Evolutionary conservation across 2,888 invertebrate species (phyloP).

Genomic region (Entomobrya proxima): DNA sequence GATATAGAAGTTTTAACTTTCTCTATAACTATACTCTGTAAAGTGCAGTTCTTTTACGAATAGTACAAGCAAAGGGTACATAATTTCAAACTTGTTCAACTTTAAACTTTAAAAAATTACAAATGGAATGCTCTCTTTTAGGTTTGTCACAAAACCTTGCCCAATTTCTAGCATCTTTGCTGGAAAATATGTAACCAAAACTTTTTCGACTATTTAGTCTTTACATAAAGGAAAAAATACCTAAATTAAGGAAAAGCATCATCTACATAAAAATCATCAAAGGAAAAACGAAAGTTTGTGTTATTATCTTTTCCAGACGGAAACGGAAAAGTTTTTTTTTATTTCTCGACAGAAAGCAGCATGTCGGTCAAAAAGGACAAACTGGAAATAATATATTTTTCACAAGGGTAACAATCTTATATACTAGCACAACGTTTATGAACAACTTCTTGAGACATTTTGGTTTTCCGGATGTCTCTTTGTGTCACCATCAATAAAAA

Average conservation of each 20-base stretch:
- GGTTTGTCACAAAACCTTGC: no score
- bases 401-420: background rate
- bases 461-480: background rate
- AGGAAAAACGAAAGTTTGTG: background rate
- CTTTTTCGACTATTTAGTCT: no score
- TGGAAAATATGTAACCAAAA: no score
- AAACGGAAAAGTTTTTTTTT: background rate
- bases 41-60: no score
- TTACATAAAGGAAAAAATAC: background rate
- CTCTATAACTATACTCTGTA: background rate
- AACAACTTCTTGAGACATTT: background rate
- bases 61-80: no score
- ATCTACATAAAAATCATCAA: background rate
- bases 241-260: background rate
- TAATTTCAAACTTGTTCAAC: no score
- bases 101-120: no score
- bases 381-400: background rate
- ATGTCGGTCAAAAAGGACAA: background rate
- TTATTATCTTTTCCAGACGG: background rate
- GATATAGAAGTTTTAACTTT: no score
- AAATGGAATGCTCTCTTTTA: no score
- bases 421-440: background rate
- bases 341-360: background rate
- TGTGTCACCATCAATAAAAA: conserved; percentile 22
- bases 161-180: no score